A percentile compares a stretch with the other conserved stretches of the same genome.
These are phyloP conservation scores for Pogonomyrmex californicus DNA, from an alignment of 1,140 invertebrate species.

Conservation along the genomic window DNA sequence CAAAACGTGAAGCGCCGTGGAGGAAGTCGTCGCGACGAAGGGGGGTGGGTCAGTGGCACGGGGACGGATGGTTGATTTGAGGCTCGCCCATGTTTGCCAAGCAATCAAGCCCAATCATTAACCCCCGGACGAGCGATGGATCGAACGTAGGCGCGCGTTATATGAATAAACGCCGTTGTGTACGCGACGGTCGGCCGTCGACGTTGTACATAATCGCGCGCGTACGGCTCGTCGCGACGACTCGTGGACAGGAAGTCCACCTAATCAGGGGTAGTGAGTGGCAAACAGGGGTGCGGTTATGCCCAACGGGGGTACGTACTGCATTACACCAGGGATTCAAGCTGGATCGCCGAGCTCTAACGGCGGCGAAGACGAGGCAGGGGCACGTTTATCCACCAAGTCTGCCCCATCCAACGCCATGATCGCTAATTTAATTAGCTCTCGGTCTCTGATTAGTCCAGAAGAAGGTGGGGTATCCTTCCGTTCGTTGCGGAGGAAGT, in stretches of 20 bases:
- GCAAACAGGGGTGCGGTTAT: slow-evolving; percentile 86
- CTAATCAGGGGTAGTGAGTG: slow-evolving; percentile 88
- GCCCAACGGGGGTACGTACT: slow-evolving; percentile 71
- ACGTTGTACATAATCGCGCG: slow-evolving; percentile 41
- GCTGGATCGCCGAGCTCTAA: slow-evolving; percentile 69
- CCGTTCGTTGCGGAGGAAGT: slow-evolving; percentile 29
- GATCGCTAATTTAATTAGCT: slow-evolving; percentile 68
- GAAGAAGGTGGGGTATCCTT: slow-evolving; percentile 50
- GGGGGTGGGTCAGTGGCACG: slow-evolving; percentile 55
- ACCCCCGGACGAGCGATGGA: slow-evolving; percentile 77
- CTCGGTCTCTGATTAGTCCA: slow-evolving; percentile 58
- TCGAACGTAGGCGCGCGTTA: slow-evolving; percentile 74
- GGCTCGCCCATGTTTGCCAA: slow-evolving; percentile 86
- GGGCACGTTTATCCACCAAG: slow-evolving; percentile 54
- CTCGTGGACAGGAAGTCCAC: slow-evolving; percentile 86
- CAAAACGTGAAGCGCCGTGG: slow-evolving; percentile 43
- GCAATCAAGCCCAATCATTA: slow-evolving; percentile 87
- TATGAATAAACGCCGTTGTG: slow-evolving; percentile 77
- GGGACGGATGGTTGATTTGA: slow-evolving; percentile 67
- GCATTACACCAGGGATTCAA: slow-evolving; percentile 77
- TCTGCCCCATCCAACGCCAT: slow-evolving; percentile 48
- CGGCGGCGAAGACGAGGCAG: slow-evolving; percentile 52
- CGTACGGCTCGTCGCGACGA: slow-evolving; percentile 71
- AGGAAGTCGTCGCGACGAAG: slow-evolving; percentile 67
- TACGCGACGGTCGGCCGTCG: slow-evolving; percentile 29